phyloP scores from a whole-genome alignment of 2,797 vertebrate species.

The Halcyon badia region DNA sequence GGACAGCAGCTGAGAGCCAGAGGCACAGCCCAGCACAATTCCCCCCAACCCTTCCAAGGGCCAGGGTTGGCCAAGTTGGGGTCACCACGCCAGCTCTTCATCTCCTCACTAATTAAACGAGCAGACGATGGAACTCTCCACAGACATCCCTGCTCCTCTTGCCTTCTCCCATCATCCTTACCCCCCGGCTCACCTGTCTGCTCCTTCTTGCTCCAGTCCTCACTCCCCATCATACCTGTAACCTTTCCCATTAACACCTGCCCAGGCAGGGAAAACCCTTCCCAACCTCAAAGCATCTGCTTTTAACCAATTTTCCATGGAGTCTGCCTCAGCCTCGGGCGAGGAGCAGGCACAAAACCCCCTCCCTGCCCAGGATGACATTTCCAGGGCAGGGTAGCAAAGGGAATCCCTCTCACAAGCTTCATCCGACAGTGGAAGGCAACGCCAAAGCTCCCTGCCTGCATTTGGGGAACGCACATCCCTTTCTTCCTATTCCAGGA shows the following conservation, averaged over 20 bases:
- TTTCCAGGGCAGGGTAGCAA: conserved; percentile 72
- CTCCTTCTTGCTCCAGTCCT: neutral
- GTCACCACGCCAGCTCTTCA: neutral
- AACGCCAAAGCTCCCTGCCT: neutral
- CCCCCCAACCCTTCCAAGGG: neutral
- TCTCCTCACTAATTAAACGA: neutral
- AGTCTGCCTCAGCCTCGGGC: conserved; percentile 50
- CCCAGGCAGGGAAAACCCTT: conserved; percentile 43
- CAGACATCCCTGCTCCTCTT: neutral
- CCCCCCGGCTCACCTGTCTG: neutral
- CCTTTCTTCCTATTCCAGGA: conserved; percentile 12
- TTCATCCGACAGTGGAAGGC: neutral
- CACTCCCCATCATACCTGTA: neutral
- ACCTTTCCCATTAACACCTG: conserved; percentile 42
- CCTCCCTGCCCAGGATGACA: conserved; percentile 31
- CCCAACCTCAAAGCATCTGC: conserved; percentile 70
- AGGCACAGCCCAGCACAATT: neutral
- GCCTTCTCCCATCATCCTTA: neutral
- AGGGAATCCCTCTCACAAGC: conserved; percentile 19
- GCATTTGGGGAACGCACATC: neutral
- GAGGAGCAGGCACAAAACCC: conserved; percentile 50
- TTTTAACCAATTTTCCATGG: conserved; percentile 64
- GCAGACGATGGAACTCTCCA: neutral
- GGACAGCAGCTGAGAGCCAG: neutral
- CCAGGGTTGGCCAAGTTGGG: neutral